Evolutionary conservation across 2,888 invertebrate species (phyloP), one percentile per base, ranked within the genome.

Genomic region (Baccha elongata): DNA sequence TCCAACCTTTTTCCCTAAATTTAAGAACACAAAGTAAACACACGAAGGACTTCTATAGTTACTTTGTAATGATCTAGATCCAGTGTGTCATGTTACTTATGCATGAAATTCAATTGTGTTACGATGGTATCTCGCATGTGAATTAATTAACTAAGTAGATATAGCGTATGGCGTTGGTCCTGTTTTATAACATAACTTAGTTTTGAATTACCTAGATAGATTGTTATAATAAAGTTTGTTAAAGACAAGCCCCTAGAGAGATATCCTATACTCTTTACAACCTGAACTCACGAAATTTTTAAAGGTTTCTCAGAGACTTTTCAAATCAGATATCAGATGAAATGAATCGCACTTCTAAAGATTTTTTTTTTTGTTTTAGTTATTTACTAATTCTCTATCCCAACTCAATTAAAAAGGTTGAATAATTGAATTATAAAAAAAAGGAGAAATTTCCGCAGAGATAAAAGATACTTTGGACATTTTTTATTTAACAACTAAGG

Each of bases 71-170:
- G 53, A 35, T 21, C 23, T 26, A 64, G 21, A 10, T 40, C 40
- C 26, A 10, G n/a, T n/a, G 48, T 29, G 64, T 75, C 46, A 48
- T 69, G 65, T 81, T 75, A 71, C 69, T 62, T 68, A 69, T 80
- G 68, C 64, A 80, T 80, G 69, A 74, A 62, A 75, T 65, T 71
- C 72, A 65, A 69, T 69, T 74, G 58, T 52, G 44, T 74, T 64
- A 69, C 68, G 80, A 80, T 74, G 80, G 69, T 65, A 81, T 71
- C 71, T 40, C 44, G 52, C 50, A 81, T 81, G 75, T 75, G 67
- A 67, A 71, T 62, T 81, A 81, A 76, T 81, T 81, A 81, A 71
- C 71, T 67, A 75, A 81, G 81, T 76, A n/a, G n/a, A n/a, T n/a
- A 81, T 17, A 29, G 11, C 11, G n/a, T n/a, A 60, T 29, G 17